These are phyloP conservation scores for Pachypsylla venusta DNA, from an alignment of 1,140 invertebrate species.

Conservation along the genomic window DNA sequence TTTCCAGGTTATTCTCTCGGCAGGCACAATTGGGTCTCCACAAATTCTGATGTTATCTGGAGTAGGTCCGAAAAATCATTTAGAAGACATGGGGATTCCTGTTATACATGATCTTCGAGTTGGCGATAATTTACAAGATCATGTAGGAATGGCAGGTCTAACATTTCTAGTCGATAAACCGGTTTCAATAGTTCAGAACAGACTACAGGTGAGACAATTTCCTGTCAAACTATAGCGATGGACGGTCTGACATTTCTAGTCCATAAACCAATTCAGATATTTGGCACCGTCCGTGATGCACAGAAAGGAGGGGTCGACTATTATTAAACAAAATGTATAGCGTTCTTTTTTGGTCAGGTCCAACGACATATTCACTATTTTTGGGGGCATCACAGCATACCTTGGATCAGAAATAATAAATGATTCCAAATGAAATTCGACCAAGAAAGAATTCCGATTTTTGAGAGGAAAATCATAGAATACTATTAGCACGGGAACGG, in stretches of 20 bases:
- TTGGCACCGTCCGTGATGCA: no score
- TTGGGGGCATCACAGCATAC: no score
- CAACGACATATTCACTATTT: no score
- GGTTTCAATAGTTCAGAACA: conserved; percentile 55
- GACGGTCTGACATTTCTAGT: conserved; percentile 64
- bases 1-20: conserved; percentile 46
- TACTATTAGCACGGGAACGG: no score
- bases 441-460: no score
- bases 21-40: conserved; percentile 62
- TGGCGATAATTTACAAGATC: conserved; percentile 65
- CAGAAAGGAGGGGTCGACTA: no score
- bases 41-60: conserved; percentile 78
- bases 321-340: no score
- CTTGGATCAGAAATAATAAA: no score
- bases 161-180: conserved; percentile 61
- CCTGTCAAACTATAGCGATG: no score
- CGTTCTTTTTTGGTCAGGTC: no score
- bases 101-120: conserved; percentile 47
- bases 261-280: conserved; percentile 55
- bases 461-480: no score
- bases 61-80: conserved; percentile 59
- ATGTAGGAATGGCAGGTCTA: conserved; percentile 63
- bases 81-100: conserved; percentile 49
- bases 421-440: no score
- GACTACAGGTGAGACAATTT: conserved; percentile 22